Percentiles rank a stretch among this genome's conserved stretches.
phyloP scores from a whole-genome alignment of 2,888 invertebrate species.

The Melitaea athalia region DNA sequence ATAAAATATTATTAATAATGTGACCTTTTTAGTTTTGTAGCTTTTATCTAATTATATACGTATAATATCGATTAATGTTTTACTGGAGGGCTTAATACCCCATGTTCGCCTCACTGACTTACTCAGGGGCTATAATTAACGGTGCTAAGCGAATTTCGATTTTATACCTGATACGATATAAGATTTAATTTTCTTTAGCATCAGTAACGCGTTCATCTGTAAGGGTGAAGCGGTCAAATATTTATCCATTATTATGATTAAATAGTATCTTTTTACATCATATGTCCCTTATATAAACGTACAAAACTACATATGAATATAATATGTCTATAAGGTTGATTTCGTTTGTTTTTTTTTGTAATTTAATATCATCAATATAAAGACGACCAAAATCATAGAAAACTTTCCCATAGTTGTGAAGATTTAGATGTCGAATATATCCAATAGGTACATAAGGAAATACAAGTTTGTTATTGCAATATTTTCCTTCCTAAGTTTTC shows the following conservation, averaged over 20 bases:
- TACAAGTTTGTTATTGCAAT: too few species aligned
- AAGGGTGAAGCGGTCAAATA: slow-evolving; percentile 57
- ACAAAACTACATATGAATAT: too few species aligned
- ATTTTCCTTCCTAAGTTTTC: too few species aligned
- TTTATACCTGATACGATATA: slow-evolving; percentile 42
- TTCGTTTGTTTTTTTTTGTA: too few species aligned
- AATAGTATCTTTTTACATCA: slow-evolving; percentile 35
- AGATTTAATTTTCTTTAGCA: slow-evolving; percentile 45
- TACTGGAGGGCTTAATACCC: slow-evolving; percentile 30
- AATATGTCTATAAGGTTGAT: too few species aligned
- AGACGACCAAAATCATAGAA: too few species aligned
- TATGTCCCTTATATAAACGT: neutral
- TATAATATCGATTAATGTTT: slow-evolving; percentile 60
- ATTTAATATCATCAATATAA: too few species aligned
- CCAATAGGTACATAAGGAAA: too few species aligned
- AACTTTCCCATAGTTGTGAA: too few species aligned
- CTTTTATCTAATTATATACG: slow-evolving; percentile 43
- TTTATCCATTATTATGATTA: slow-evolving; percentile 67
- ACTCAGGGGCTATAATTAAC: slow-evolving; percentile 33
- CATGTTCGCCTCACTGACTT: slow-evolving; percentile 37
- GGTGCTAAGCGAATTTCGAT: slow-evolving; percentile 29
- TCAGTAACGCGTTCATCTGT: neutral
- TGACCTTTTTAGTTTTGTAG: slow-evolving; percentile 35
- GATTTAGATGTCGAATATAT: too few species aligned
- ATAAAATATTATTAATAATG: slow-evolving; percentile 11